Evolutionary conservation across 2,113 vertebrate genomes (phyloP).

Genomic region (Philantomba maxwellii): DNA sequence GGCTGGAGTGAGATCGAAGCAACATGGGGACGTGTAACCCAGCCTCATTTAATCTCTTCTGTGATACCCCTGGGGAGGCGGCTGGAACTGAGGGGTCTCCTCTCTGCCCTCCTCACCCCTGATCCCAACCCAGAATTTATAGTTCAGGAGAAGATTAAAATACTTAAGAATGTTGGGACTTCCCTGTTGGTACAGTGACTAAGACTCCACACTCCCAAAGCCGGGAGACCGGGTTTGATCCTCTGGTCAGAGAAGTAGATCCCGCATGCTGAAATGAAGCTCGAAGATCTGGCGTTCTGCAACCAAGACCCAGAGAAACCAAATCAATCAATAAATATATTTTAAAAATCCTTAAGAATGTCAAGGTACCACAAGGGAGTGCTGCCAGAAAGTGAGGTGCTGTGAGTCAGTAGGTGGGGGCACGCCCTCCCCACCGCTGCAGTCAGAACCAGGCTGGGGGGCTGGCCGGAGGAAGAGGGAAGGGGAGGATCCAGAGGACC

Average conservation of each 20-base stretch:
- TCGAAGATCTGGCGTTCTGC: neutral
- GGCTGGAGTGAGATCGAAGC: neutral
- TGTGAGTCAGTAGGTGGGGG: neutral
- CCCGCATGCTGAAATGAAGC: neutral
- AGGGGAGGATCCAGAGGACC: neutral
- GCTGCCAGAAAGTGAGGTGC: neutral
- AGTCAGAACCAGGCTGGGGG: neutral
- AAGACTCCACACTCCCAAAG: neutral
- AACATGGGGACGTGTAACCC: neutral
- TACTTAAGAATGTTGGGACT: neutral
- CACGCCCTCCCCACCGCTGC: accelerated
- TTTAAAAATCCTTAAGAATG: neutral
- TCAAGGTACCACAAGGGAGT: neutral
- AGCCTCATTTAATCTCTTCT: neutral
- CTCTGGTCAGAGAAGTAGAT: neutral
- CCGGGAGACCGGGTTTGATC: neutral
- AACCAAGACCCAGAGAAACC: neutral
- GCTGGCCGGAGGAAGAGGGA: neutral
- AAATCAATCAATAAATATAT: neutral
- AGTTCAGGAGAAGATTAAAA: neutral
- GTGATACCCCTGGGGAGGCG: neutral
- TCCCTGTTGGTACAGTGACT: neutral
- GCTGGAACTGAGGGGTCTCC: neutral
- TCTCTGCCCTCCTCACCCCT: neutral
- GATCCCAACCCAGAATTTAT: neutral